phyloP scores from a whole-genome alignment of 2,797 vertebrate genomes.

The Uromys caudimaculatus region DNA sequence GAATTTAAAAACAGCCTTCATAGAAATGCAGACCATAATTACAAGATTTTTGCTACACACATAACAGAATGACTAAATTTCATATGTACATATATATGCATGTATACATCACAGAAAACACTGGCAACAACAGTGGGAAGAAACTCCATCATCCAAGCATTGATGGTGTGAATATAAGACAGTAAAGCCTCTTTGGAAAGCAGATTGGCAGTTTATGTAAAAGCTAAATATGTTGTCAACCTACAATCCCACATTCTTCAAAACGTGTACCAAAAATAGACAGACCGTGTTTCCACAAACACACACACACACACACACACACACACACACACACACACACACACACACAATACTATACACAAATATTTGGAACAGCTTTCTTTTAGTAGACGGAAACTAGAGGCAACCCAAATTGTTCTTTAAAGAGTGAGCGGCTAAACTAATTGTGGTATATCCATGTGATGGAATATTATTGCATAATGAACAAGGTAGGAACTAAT shows the following conservation, averaged over 20 bases:
- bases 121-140: not conserved
- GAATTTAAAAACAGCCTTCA: not conserved
- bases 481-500: not conserved
- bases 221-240: not conserved
- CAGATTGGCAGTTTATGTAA: not conserved
- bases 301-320: not conserved
- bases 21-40: not conserved
- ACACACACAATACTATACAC: too few relatives aligned
- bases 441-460: not conserved
- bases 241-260: not conserved
- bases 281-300: not conserved
- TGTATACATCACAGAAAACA: not conserved
- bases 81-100: not conserved
- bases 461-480: not conserved
- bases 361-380: not conserved
- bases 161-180: not conserved
- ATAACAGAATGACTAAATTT: not conserved
- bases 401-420: not conserved
- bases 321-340: too few relatives aligned
- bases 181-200: not conserved
- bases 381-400: not conserved
- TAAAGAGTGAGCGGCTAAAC: not conserved
- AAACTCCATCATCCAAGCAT: not conserved
- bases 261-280: not conserved
- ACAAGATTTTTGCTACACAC: not conserved